These are phyloP conservation scores for Salvelinus fontinalis DNA, from an alignment of 2,113 vertebrate genomes.

Conservation along the genomic window DNA sequence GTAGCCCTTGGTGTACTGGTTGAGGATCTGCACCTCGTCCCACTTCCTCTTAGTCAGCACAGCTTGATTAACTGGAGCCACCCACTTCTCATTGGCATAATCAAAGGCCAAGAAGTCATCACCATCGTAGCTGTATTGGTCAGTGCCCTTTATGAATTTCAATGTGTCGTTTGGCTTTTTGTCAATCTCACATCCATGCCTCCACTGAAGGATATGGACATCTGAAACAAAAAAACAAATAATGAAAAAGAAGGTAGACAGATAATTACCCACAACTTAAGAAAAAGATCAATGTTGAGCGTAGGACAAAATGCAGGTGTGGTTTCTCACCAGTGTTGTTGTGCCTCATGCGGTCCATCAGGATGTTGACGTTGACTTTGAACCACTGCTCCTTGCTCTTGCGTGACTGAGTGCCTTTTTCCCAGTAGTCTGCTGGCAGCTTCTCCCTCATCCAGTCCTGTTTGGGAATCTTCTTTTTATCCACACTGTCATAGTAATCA, in stretches of 20 bases:
- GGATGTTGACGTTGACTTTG: slow-evolving; percentile 63
- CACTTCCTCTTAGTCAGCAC: slow-evolving; percentile 52
- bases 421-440: slow-evolving; percentile 46
- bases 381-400: slow-evolving; percentile 68
- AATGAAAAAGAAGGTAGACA: neutral
- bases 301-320: neutral
- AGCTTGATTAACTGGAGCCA: neutral
- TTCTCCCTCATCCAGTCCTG: slow-evolving; percentile 56
- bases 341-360: slow-evolving; percentile 47
- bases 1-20: no score
- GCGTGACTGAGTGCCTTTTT: slow-evolving; percentile 55
- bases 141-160: neutral
- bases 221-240: slow-evolving; percentile 23
- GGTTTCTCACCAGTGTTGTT: slow-evolving; percentile 39
- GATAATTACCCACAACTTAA: neutral
- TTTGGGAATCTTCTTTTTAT: slow-evolving; percentile 29
- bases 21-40: slow-evolving; percentile 46
- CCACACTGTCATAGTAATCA: slow-evolving; percentile 60
- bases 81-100: slow-evolving; percentile 35
- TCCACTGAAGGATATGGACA: slow-evolving; percentile 60
- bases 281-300: no score
- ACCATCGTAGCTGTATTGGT: no score
- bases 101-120: no score
- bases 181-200: slow-evolving; percentile 52
- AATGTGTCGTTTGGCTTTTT: fast-evolving